A percentile compares a stretch with the other conserved stretches of the same genome.
Evolutionary conservation across 2,113 vertebrate genomes (phyloP).

Genomic region (Condylura cristata): DNA sequence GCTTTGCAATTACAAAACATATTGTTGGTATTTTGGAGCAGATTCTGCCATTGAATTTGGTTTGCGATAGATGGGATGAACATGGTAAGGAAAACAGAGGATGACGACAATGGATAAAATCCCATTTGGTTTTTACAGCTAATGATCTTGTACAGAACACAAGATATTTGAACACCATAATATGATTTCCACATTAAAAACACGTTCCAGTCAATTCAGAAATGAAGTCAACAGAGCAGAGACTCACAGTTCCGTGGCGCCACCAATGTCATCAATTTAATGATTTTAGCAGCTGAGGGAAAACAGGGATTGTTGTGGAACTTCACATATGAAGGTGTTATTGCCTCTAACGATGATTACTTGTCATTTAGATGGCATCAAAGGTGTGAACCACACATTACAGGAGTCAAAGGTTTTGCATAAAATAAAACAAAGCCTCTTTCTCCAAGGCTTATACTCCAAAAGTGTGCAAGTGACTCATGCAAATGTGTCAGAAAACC

Average conservation of each 20-base stretch:
- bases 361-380: conserved; percentile 72
- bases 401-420: conserved; percentile 71
- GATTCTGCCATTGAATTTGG: conserved; percentile 67
- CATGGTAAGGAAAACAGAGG: conserved; percentile 60
- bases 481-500: conserved; percentile 49
- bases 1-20: conserved; percentile 63
- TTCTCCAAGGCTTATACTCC: conserved; percentile 47
- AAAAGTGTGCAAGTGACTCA: conserved; percentile 41
- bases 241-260: conserved; percentile 17
- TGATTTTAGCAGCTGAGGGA: conserved; percentile 64
- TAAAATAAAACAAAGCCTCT: conserved; percentile 77
- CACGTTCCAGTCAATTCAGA: conserved; percentile 58
- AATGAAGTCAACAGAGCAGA: conserved; percentile 71
- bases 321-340: conserved; percentile 59
- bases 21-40: conserved; percentile 63
- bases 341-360: conserved; percentile 50
- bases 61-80: conserved; percentile 58
- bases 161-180: conserved; percentile 60
- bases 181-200: conserved; percentile 59
- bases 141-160: conserved; percentile 63
- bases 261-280: conserved; percentile 64
- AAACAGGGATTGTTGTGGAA: conserved; percentile 62
- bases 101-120: conserved; percentile 33
- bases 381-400: conserved; percentile 66
- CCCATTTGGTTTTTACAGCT: conserved; percentile 62